These are phyloP conservation scores for Thalassophryne amazonica DNA, from an alignment of 2,797 vertebrate species.

Conservation along the genomic window DNA sequence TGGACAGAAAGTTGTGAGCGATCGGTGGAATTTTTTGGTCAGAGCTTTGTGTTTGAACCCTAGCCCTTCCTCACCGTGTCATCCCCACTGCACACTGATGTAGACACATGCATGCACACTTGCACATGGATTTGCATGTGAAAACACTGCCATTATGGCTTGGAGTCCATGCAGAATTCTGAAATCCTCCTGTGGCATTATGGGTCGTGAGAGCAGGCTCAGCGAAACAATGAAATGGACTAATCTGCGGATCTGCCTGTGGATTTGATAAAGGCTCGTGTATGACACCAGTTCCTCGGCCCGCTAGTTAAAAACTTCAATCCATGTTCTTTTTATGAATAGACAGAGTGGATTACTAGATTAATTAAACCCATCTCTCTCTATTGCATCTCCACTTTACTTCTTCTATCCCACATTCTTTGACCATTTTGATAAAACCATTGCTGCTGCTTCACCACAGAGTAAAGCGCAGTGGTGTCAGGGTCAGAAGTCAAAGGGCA, in stretches of 20 bases:
- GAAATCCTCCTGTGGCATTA: constrained; percentile 60
- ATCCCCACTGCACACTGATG: constrained; percentile 33
- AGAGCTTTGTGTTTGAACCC: constrained; percentile 54
- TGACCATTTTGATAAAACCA: constrained; percentile 25
- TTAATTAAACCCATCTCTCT: constrained; percentile 74
- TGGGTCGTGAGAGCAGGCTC: constrained; percentile 66
- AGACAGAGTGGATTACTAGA: constrained; percentile 70
- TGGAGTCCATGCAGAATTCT: constrained; percentile 53
- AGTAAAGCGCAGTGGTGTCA: constrained; percentile 40
- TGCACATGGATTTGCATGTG: constrained; percentile 21
- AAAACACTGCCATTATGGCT: constrained; percentile 51
- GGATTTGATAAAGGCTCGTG: constrained; percentile 70
- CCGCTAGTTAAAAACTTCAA: constrained; percentile 70
- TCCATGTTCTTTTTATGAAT: constrained; percentile 58
- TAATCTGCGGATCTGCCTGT: constrained; percentile 74
- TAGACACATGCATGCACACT: constrained; percentile 24
- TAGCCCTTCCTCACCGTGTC: constrained; percentile 56
- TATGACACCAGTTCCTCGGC: constrained; percentile 71
- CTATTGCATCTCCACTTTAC: constrained; percentile 25
- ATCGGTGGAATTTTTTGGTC: constrained; percentile 77
- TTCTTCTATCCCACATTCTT: constrained; percentile 28
- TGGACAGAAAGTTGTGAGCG: constrained; percentile 70
- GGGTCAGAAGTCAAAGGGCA: constrained; percentile 76
- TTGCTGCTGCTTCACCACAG: constrained; percentile 49
- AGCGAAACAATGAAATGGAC: constrained; percentile 71